These are phyloP conservation scores for Pandemis corylana DNA, from an alignment of 2,888 invertebrate genomes.

Conservation along the genomic window DNA sequence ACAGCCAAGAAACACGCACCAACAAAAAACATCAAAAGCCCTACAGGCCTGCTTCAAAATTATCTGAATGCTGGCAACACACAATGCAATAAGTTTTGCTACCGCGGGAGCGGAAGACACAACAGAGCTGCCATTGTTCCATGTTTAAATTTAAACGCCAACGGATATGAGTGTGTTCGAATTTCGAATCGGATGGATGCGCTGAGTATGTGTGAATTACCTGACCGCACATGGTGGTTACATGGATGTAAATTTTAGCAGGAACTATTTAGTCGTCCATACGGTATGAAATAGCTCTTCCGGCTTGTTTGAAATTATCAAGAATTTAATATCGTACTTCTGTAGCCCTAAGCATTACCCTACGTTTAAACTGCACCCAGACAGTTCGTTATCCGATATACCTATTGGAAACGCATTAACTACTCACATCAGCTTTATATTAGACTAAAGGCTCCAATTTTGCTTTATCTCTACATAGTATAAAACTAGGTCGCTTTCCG, in stretches of 20 bases:
- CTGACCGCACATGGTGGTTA: slow-evolving; percentile 9
- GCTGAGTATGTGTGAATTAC: slow-evolving; percentile 19
- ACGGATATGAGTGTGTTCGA: slow-evolving; percentile 49
- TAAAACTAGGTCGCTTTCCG: too few relatives aligned
- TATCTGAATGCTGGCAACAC: slow-evolving; percentile 27
- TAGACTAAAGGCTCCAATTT: too few relatives aligned
- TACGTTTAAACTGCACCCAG: too few relatives aligned
- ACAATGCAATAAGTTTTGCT: slow-evolving; percentile 34
- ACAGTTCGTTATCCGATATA: too few relatives aligned
- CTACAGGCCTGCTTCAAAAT: slow-evolving; percentile 7
- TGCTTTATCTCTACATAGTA: too few relatives aligned
- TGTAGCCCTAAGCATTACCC: too few relatives aligned
- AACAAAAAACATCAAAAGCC: slow-evolving; percentile 1
- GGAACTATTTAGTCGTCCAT: neutral
- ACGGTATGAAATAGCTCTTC: neutral
- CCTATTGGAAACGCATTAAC: too few relatives aligned
- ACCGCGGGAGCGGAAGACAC: slow-evolving; percentile 39
- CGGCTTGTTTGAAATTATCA: neutral
- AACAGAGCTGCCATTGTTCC: slow-evolving; percentile 54
- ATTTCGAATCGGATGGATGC: slow-evolving; percentile 29
- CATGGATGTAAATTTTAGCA: neutral
- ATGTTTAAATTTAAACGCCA: slow-evolving; percentile 51
- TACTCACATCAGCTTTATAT: too few relatives aligned
- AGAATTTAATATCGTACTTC: too few relatives aligned
- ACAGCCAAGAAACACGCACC: neutral